Base-by-base conservation (phyloP, 1,140 invertebrate species). In the Drosophila pandora region DNA sequence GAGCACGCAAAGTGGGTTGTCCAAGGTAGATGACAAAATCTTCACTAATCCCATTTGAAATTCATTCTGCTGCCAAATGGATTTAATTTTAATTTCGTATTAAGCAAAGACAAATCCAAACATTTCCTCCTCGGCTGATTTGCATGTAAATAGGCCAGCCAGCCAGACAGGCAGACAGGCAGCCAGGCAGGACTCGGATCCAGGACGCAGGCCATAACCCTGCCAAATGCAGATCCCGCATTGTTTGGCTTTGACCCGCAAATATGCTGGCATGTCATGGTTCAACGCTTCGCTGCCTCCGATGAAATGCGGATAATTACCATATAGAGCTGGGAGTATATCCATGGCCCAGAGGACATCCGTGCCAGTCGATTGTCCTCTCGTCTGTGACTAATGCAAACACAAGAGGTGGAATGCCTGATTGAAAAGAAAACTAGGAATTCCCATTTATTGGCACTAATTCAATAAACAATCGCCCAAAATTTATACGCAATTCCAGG, bases 21-120 rank as follows among this genome's bases (percentile, higher is more conserved):
- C 58, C 30, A 12, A 45, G 17, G 69, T 41, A 48, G 48, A 52
- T 54, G 65, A 68, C 74, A 87, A 87, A 82, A 87, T 87, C 70
- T 62, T 53, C 74, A 80, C 82, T 85, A 85, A 85, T 81, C 79
- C 70, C 75, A 82, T 87, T 81, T 85, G 61, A 81, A 85, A 75
- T 80, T 84, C 64, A 58, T 54, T 59, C 59, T 25, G 8, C 45
- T 64, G 22, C 30, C 43, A 88, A 87, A 76, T 79, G 79, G 64
- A 88, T 88, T 70, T 72, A 45, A 69, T 64, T 75, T 87, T 70
- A 70, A 77, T 57, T 76, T 76, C 54, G 58, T 25, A 68, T 57
- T 78, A 73, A 53, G 68, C 57, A 59, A 60, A 50, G 43, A 55
- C 53, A 63, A 56, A 69, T 69, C 58, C 77, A 3, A 32, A 64